phyloP scores from a whole-genome alignment of 2,113 vertebrate genomes.

The Coreoperca whiteheadi region DNA sequence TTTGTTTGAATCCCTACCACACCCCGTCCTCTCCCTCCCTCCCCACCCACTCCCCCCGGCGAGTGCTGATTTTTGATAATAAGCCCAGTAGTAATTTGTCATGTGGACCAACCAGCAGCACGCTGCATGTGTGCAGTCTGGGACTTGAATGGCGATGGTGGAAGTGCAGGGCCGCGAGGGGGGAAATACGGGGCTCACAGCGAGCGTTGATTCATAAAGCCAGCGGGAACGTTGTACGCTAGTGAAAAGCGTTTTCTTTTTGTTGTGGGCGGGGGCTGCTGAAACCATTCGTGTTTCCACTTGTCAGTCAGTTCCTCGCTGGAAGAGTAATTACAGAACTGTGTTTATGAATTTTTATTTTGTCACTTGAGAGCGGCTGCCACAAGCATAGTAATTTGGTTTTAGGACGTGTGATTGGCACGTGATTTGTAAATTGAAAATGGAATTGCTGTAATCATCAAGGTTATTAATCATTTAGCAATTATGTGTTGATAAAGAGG shows the following conservation, averaged over 20 bases:
- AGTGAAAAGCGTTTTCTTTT: constrained; percentile 62
- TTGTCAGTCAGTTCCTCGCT: constrained; percentile 54
- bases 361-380: constrained; percentile 16
- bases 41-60: constrained; percentile 63
- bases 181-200: constrained; percentile 68
- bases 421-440: constrained; percentile 32
- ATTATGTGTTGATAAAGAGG: constrained; percentile 18
- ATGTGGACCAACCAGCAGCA: constrained; percentile 67
- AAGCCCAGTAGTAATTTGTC: constrained; percentile 80
- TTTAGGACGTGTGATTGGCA: constrained; percentile 10
- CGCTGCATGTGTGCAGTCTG: constrained; percentile 67
- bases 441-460: constrained; percentile 40
- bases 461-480: constrained; percentile 38
- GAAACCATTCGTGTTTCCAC: constrained; percentile 29
- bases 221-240: constrained; percentile 76
- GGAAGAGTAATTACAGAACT: constrained; percentile 41
- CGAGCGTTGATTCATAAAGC: constrained; percentile 74
- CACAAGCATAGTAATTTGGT: constrained; percentile 1
- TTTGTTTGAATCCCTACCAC: constrained; percentile 53
- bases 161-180: constrained; percentile 52
- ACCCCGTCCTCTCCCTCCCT: neutral
- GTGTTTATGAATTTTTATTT: constrained; percentile 46
- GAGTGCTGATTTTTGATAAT: constrained; percentile 79
- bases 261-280: constrained; percentile 42
- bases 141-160: constrained; percentile 71